Evolutionary conservation across 2,888 invertebrate genomes (phyloP), one percentile per base, ranked within the genome.

Genomic region (Coecobrya sp.): DNA sequence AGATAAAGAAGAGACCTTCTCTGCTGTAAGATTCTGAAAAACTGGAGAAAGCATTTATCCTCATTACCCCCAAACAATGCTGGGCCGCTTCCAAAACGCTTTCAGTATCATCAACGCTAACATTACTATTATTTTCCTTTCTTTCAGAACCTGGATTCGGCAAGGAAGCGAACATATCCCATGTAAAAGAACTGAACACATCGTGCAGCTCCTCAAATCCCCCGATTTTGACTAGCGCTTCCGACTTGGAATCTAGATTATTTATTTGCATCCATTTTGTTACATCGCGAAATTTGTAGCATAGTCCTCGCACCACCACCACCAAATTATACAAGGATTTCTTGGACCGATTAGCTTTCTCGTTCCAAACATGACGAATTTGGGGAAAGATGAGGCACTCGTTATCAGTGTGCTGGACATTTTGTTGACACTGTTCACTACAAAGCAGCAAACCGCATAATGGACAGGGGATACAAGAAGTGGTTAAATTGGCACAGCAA

Each of bases 1-100:
- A 90, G 22, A 94, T 90, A 55, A 94, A 94, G 76, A 94, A 94
- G 0, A 94, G 91, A 16, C 94, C 93, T 91, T 94, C 94, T 42
- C 93, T 70, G 36, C 91, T 68, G 55, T 87, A 70, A 42, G 86
- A 86, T 13, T 68, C 85, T 13, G 92, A 84, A 68, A 94, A 92
- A 68, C 65, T 49, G 81, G 93, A 94, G 82, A 94, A 94, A n/a
- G 94, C 93, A 76, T 94, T 94, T 1, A 91, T 94, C 45, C 93
- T 55, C 93, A 94, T 85, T 11, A 92, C 92, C 16, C 94, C 94
- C 10, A 93, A 62, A 27, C 91, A 93, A 45, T 93, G 93, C 30
- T 85, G 65, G 5, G 94, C 94, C 27, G 90, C 86, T 16, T 62
- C 16, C 13, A 65, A 1, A 27, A 94, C 70, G 76, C 68, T 82